Base-by-base conservation (phyloP, 2,888 invertebrate genomes). In the Hirtodrosophila duncani region DNA sequence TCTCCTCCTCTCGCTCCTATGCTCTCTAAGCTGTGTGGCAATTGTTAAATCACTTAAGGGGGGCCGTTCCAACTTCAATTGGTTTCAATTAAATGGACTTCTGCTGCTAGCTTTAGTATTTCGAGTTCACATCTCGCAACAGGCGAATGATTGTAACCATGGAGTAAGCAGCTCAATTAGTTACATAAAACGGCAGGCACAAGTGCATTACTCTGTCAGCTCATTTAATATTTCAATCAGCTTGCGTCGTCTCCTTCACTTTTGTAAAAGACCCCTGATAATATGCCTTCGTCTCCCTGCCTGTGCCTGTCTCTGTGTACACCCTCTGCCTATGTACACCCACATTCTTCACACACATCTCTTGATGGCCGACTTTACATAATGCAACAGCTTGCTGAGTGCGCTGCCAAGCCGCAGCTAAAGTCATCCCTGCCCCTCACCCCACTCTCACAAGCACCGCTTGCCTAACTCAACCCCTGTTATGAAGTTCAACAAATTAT, bases 401-500 rank as follows among this genome's bases (percentile, higher is more conserved):
- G 14, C 33, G 34, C 13, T 21, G 11, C 4, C 21, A 3, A 9
- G 26, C 48, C 24, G 14, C 9, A 9, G 2, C 13, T 1, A 9
- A 5, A n/a, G n/a, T n/a, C n/a, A 33, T 2, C 10, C 31, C 33
- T 2, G 14, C 7, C 29, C 8, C 30, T n/a, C 24, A 6, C 20
- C 16, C 17, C 41, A 33, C 31, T 30, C 21, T n/a, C 24, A 30
- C 23, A 37, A 17, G n/a, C 39, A 23, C 10, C 9, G 14, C 11
- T 20, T 16, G 33, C 31, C 36, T 46, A 31, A 11, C 21, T 44
- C 24, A 26, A 30, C 43, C 41, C 39, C 65, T 56, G 58, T 68
- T 62, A 65, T 80, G 70, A 63, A 78, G 70, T 69, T 72, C 78
- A 78, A 78, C 81, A 81, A 74, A 74, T 74, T 74, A 74, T 78